Evolutionary conservation across 2,888 invertebrate species (phyloP), one percentile per base, ranked within the genome.

Genomic region (Diachrysia chrysitis): DNA sequence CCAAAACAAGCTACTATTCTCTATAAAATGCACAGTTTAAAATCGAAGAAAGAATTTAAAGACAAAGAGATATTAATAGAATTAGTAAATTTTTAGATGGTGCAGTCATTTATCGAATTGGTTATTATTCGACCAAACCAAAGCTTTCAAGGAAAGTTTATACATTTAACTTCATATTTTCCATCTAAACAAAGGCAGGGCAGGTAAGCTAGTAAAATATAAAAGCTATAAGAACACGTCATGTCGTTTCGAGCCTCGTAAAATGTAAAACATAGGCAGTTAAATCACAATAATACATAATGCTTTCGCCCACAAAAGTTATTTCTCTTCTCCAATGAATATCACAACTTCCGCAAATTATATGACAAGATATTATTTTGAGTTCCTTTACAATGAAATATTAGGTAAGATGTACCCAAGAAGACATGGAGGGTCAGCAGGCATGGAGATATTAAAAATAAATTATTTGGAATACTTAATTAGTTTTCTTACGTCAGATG

Each of bases 201-300:
- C 58, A 69, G 37, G 48, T 48, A 60, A 10, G 19, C 19, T 19
- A 73, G 65, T 73, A 58, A 62, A 66, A 73, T 70, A 32, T 66
- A 72, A 65, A 46, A 23, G 19, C 17, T n/a, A 53, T 21, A 48
- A 29, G 2, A 59, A 69, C 69, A 69, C 73, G n/a, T 19, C 58
- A 48, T 2, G 32, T 32, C 67, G 75, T 71, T 60, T 25, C 25
- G n/a, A 14, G 29, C 61, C 58, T 75, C 75, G 59, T 75, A 68
- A 75, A 74, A 58, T 61, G 32, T 32, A 10, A 10, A 32, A 10
- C 32, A 60, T 21, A 19, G 46, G 35, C 21, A 46, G 55, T 53
- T 51, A 60, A 64, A 53, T 63, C 6, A 63, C 59, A 64, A 71
- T 68, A 57, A 51, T 35, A 21, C 16, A 75, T 51, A 35, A 62